Evolutionary conservation across 2,797 vertebrate genomes (phyloP).

Genomic region (Galagoides demidoff): DNA sequence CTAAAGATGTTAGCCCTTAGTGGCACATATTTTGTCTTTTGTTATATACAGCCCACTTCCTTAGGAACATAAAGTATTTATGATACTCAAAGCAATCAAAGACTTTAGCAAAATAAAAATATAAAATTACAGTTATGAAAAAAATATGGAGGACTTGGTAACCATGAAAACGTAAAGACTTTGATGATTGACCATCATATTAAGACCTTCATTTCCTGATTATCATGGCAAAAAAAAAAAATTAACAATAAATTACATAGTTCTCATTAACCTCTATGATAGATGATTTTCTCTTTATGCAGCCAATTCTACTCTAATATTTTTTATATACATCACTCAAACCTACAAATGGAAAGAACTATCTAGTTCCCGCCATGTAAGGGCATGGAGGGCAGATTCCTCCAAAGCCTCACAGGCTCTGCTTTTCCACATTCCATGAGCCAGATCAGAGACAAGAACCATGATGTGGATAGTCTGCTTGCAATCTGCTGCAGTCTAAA

Average conservation of each 20-base stretch:
- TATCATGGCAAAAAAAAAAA: background rate
- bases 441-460: background rate
- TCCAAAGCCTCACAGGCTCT: background rate
- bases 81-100: background rate
- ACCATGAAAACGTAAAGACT: background rate
- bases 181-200: background rate
- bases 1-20: background rate
- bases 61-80: background rate
- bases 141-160: background rate
- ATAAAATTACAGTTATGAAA: background rate
- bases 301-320: background rate
- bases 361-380: background rate
- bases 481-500: background rate
- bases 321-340: background rate
- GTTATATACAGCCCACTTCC: background rate
- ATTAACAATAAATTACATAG: background rate
- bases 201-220: background rate
- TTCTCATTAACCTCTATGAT: background rate
- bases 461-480: background rate
- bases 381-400: rapidly evolving
- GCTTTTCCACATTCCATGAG: background rate
- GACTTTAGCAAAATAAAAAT: constrained; percentile 4
- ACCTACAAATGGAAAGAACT: background rate
- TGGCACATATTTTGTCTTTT: background rate
- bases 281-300: background rate